Percentiles rank a stretch among this genome's conserved stretches.
phyloP scores from a whole-genome alignment of 2,888 invertebrate species.

The Eulithis prunata region DNA sequence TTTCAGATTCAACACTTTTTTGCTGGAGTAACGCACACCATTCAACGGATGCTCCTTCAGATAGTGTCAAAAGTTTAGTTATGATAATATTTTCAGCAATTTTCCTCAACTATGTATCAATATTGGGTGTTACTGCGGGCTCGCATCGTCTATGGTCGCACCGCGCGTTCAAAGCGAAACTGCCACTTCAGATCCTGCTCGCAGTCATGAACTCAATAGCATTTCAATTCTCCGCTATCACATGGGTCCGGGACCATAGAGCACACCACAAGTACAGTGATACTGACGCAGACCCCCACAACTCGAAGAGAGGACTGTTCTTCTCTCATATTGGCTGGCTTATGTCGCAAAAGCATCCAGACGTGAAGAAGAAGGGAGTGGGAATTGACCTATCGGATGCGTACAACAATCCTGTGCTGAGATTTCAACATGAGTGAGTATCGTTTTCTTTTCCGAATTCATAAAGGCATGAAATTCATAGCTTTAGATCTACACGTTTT shows the following conservation, averaged over 20 bases:
- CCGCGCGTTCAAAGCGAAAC: constrained; percentile 49
- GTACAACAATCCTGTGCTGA: constrained; percentile 86
- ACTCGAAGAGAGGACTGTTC: constrained; percentile 91
- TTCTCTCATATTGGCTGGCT: constrained; percentile 94
- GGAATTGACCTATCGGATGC: constrained; percentile 89
- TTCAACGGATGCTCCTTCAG: too few relatives aligned
- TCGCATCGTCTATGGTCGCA: constrained; percentile 54
- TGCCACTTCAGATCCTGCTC: constrained; percentile 46
- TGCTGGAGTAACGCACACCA: too few relatives aligned
- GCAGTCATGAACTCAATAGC: constrained; percentile 44
- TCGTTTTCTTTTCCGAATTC: neutral
- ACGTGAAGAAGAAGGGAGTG: constrained; percentile 88
- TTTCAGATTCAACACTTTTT: too few relatives aligned
- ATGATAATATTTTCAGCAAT: constrained; percentile 14
- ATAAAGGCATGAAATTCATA: too few relatives aligned
- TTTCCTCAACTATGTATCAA: constrained; percentile 17
- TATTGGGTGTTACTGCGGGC: constrained; percentile 48
- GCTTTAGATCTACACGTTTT: too few relatives aligned
- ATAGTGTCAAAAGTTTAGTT: too few relatives aligned
- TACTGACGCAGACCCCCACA: constrained; percentile 92
- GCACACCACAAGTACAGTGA: constrained; percentile 86
- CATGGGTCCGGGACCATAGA: constrained; percentile 61
- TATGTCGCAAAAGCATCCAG: constrained; percentile 89
- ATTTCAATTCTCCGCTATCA: constrained; percentile 70
- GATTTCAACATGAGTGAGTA: constrained; percentile 87